Conservation (phyloP, 2,797 vertebrate species). For the Bradypodion ventrale region DNA sequence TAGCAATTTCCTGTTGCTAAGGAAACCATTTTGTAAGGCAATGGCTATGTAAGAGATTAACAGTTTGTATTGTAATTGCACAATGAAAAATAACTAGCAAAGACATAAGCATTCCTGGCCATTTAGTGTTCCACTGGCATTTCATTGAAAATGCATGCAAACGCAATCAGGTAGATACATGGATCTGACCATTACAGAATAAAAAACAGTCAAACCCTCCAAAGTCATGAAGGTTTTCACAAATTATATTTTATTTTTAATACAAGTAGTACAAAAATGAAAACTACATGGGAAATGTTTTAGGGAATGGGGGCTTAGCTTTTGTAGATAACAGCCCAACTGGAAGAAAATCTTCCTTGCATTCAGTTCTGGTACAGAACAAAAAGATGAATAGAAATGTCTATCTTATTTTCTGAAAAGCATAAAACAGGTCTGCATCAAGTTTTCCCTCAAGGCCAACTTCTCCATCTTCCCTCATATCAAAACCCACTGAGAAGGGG, state of each 20-base stretch:
- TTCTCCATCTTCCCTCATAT: neutral
- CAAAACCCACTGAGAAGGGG: neutral
- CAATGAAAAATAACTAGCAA: slow-evolving; percentile 37
- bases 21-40: slow-evolving; percentile 31
- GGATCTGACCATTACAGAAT: neutral
- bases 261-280: slow-evolving; percentile 32
- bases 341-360: slow-evolving; percentile 8
- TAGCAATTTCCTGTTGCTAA: slow-evolving; percentile 40
- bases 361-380: slow-evolving; percentile 14
- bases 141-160: neutral
- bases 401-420: neutral
- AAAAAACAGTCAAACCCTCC: neutral
- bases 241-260: slow-evolving; percentile 52
- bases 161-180: neutral
- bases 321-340: slow-evolving; percentile 32
- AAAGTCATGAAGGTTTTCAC: slow-evolving; percentile 21
- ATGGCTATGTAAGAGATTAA: slow-evolving; percentile 39
- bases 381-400: neutral
- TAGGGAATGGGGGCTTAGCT: slow-evolving; percentile 5
- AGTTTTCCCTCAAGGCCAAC: neutral
- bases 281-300: slow-evolving; percentile 35
- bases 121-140: neutral
- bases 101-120: slow-evolving; percentile 1
- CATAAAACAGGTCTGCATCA: neutral
- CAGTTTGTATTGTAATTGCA: slow-evolving; percentile 54